Evolutionary conservation across 2,888 invertebrate genomes (phyloP).

Genomic region (Drosophila kanekoi): DNA sequence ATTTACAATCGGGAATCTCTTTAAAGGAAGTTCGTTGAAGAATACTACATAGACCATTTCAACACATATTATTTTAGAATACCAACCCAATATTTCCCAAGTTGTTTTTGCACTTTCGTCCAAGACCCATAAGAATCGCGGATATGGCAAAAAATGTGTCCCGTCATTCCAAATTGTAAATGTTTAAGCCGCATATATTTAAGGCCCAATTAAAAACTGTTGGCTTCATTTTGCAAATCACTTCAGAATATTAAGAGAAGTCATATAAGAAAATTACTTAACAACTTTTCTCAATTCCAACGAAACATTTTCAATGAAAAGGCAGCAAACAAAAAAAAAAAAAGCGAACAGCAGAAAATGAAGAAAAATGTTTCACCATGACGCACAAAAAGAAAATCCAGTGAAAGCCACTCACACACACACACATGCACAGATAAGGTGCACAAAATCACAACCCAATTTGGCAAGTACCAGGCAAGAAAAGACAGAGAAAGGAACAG

Average conservation of each 20-base stretch:
- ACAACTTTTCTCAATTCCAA: slow-evolving; percentile 38
- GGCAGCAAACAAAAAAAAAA: slow-evolving; percentile 14
- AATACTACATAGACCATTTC: not conserved
- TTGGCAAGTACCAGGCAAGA: slow-evolving; percentile 40
- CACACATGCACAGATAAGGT: slow-evolving; percentile 34
- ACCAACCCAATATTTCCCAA: slow-evolving; percentile 9
- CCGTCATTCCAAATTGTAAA: slow-evolving; percentile 7
- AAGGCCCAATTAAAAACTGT: slow-evolving; percentile 53
- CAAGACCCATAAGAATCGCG: slow-evolving; percentile 17
- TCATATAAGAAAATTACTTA: slow-evolving; percentile 45
- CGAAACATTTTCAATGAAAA: slow-evolving; percentile 5
- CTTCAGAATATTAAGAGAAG: slow-evolving; percentile 70
- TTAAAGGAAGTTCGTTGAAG: not conserved
- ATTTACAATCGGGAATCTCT: no score
- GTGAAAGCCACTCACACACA: slow-evolving; percentile 27
- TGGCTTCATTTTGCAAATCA: slow-evolving; percentile 60
- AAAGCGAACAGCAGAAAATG: slow-evolving; percentile 4
- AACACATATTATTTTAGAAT: not conserved
- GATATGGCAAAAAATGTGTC: slow-evolving; percentile 23
- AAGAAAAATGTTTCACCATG: slow-evolving; percentile 26
- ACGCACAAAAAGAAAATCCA: slow-evolving; percentile 49
- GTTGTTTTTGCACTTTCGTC: not conserved
- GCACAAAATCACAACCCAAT: slow-evolving; percentile 58
- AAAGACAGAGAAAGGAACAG: slow-evolving; percentile 4
- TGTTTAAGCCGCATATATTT: slow-evolving; percentile 18